Conservation (phyloP, 2,888 invertebrate genomes). For the Cephus pulcher region DNA sequence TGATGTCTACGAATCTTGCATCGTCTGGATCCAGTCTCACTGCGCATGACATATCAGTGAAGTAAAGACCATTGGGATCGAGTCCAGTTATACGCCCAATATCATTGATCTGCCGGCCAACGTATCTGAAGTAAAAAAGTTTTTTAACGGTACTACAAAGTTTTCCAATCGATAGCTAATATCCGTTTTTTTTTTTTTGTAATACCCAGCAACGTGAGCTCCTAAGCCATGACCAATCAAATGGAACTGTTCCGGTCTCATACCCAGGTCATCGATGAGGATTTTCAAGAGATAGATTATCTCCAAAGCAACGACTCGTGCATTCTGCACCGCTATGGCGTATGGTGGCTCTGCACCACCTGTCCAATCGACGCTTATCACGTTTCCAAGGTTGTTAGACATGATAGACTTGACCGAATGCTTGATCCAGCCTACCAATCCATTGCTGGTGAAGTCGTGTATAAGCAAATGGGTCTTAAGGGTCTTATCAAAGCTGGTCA, state of each 20-base stretch:
- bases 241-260: constrained; percentile 60
- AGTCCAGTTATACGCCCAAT: constrained; percentile 66
- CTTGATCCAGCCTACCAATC: constrained; percentile 63
- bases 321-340: constrained; percentile 71
- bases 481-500: constrained; percentile 13
- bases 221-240: constrained; percentile 69
- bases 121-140: constrained; percentile 47
- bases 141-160: background rate
- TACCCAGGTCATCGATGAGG: constrained; percentile 46
- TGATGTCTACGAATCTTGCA: constrained; percentile 71
- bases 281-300: constrained; percentile 64
- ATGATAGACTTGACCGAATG: constrained; percentile 26
- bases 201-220: constrained; percentile 68
- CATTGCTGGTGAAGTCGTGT: constrained; percentile 66
- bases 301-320: constrained; percentile 70
- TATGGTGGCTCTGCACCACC: constrained; percentile 69
- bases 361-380: constrained; percentile 70
- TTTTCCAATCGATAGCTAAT: background rate
- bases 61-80: constrained; percentile 73
- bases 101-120: constrained; percentile 59
- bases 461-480: constrained; percentile 51
- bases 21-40: constrained; percentile 70
- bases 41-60: constrained; percentile 68
- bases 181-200: background rate
- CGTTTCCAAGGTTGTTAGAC: constrained; percentile 59